phyloP scores from a whole-genome alignment of 2,113 vertebrate genomes.

The Nyctereutes procyonoides region DNA sequence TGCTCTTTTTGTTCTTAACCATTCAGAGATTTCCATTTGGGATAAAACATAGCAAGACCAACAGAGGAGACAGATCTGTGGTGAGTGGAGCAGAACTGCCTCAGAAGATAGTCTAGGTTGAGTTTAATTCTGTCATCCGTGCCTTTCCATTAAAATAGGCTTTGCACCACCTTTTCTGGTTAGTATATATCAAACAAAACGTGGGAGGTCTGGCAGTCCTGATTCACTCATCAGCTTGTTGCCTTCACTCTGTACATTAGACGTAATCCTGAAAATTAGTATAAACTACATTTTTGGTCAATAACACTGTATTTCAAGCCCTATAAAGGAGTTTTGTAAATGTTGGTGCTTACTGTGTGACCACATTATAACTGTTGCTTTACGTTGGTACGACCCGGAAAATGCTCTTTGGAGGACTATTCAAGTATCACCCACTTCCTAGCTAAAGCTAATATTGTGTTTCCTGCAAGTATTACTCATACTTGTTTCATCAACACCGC shows the following conservation, averaged over 20 bases:
- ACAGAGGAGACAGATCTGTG: too few species aligned
- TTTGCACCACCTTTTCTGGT: neutral
- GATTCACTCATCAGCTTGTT: neutral
- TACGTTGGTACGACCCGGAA: neutral
- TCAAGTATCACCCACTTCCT: conserved; percentile 1
- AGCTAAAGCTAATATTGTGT: conserved; percentile 11
- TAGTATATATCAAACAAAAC: neutral
- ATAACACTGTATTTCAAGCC: neutral
- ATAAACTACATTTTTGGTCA: neutral
- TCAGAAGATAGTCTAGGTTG: neutral
- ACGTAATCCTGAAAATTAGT: neutral
- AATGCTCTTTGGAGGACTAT: neutral
- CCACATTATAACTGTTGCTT: neutral
- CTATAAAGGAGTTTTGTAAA: neutral
- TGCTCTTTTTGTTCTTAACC: neutral
- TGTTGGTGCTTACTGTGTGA: fast-evolving
- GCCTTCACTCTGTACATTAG: neutral
- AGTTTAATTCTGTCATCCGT: neutral
- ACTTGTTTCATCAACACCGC: conserved; percentile 55
- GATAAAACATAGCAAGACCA: neutral
- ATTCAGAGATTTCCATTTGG: neutral
- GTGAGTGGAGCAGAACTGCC: neutral
- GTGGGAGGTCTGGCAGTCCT: neutral
- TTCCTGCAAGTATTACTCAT: conserved; percentile 63
- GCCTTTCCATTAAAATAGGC: too few species aligned